Evolutionary conservation across 2,113 vertebrate species (phyloP), one percentile per base, ranked within the genome.

Genomic region (Forbesichthys papilliferus): DNA sequence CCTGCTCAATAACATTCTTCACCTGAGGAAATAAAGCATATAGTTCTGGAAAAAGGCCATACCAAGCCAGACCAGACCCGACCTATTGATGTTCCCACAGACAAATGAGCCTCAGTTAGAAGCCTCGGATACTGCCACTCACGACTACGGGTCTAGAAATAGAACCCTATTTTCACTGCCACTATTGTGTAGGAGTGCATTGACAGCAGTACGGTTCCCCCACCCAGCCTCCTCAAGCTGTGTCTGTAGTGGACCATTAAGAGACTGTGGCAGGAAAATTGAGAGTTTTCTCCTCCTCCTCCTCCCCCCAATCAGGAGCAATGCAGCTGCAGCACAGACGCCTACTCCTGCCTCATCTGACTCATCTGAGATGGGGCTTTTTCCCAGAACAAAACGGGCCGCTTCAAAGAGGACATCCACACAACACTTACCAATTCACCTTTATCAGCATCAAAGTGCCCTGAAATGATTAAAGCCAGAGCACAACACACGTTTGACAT

Each of bases 1-100:
- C 94, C 75, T 98, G 98, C 11, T 95, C 95, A 68, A 95, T 81
- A 66, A 94, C 95, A 68, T 91, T 93, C 83, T 93, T 96, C 64
- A 99, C 95, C 98, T 99, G 84, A 0, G 88, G 88, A n/a, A 53
- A 11, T 67, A 79, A 56, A 81, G 33, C 3, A 4, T 14, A 61
- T 14, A 61, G 18, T 33, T 3, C 16, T 77, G 65, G 73, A 14
- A 58, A 1, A 9, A 54, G 18, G n/a, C 75, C 46, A n/a, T n/a
- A 16, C 14, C 12, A 55, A 9, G 16, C 33, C 64, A 69, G 14
- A 16, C 27, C 27, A 27, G 27, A 27, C 27, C 27, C 27, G 2
- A 27, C 27, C 27, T 64, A 1, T 13, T 58, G 47, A 5, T 51
- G 48, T 18, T 66, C 10, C 64, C 13, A 63, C 48, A 56, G 47